Evolutionary conservation across 2,888 invertebrate species (phyloP).

Genomic region (Andrena camellia): DNA sequence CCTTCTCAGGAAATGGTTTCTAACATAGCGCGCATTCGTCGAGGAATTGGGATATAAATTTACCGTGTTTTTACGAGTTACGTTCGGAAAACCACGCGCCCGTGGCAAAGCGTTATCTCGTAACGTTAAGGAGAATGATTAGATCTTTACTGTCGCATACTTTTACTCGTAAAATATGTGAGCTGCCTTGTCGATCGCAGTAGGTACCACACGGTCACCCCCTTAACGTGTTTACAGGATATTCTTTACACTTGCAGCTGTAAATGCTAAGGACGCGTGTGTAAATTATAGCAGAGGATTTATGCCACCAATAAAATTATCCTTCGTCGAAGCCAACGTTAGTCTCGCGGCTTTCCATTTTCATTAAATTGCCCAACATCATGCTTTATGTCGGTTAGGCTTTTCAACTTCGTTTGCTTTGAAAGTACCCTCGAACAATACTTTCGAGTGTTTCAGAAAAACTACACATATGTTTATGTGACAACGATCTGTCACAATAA

Average conservation of each 20-base stretch:
- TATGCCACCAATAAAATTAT: slow-evolving; percentile 45
- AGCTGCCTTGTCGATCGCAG: slow-evolving; percentile 26
- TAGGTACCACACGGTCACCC: slow-evolving; percentile 21
- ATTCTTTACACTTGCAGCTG: slow-evolving; percentile 44
- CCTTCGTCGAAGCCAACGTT: slow-evolving; percentile 18
- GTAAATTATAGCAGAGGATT: slow-evolving; percentile 49
- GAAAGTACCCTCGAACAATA: too few relatives aligned
- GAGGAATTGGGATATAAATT: slow-evolving; percentile 19
- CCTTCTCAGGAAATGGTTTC: neutral
- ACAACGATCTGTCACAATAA: too few relatives aligned
- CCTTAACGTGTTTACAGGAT: slow-evolving; percentile 47
- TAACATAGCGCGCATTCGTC: neutral
- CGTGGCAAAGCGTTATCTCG: slow-evolving; percentile 16
- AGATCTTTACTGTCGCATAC: slow-evolving; percentile 55
- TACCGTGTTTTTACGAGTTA: slow-evolving; percentile 22
- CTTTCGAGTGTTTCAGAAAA: too few relatives aligned
- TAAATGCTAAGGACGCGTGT: slow-evolving; percentile 46
- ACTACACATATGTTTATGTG: too few relatives aligned
- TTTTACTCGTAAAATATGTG: slow-evolving; percentile 30
- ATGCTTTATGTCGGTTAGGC: too few relatives aligned
- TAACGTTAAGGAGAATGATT: slow-evolving; percentile 45
- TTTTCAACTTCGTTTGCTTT: too few relatives aligned
- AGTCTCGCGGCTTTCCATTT: neutral
- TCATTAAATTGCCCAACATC: neutral
- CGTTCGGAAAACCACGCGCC: neutral